Base-by-base conservation (phyloP, 2,888 invertebrate genomes). In the Drosophila parthenogenetica region DNA sequence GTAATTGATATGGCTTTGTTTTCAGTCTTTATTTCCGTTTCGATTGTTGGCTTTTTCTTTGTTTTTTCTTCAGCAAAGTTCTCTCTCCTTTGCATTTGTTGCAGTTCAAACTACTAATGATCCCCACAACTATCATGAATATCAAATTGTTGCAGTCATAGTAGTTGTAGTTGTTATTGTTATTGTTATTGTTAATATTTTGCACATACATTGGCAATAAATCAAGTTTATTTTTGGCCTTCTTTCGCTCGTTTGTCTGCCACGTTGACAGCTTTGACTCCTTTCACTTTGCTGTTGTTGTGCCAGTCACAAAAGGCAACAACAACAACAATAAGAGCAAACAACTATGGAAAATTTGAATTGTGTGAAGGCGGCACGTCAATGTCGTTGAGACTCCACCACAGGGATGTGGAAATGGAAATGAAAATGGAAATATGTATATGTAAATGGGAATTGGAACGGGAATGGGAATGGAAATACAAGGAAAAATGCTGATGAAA, bases 291-390 rank as follows among this genome's bases (percentile, higher is more conserved):
- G 72, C 40, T 49, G 43, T 29, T 19, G 45, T 16, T 53, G 54
- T 42, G 53, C 67, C 73, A 74, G 68, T 67, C 72, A 69, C 69
- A 78, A 54, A 58, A 53, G 51, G 17, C 74, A 61, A 69, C 64
- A 73, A 54, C 65, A 72, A 67, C 74, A 48, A 48, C 66, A 55
- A 43, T 22, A 60, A 50, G 40, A 42, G 51, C 62, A 40, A 77
- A 55, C 62, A 40, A 77, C 65, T 67, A 25, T 62, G 51, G 60
- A 60, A 71, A 74, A 70, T 73, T 79, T 89, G 88, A 90, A 83
- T 90, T 89, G 90, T 90, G 90, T 79, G 83, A 81, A 76, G 68
- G 73, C 78, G 81, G 71, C 88, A 88, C 89, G 89, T 87, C 88
- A 88, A 71, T 79, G 82, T 72, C 77, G 80, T 71, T 75, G 68